Conservation (phyloP, 2,888 invertebrate genomes). For the Agrotis ipsilon region DNA sequence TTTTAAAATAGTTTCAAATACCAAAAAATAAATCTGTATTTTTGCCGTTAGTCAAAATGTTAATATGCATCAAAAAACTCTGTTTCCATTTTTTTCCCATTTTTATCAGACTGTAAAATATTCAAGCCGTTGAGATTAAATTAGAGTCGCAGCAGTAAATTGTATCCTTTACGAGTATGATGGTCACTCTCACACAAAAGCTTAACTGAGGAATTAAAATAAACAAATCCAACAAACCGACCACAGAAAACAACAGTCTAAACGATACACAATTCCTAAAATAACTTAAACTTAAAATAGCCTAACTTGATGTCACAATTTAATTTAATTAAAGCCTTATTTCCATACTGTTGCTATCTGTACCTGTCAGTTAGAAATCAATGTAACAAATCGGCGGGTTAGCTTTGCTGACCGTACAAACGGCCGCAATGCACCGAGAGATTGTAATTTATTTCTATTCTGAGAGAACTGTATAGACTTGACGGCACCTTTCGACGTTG, state of each 20-base stretch:
- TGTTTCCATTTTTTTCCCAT: no score
- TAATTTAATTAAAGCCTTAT: constrained; percentile 19
- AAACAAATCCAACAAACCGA: neutral
- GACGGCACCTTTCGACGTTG: constrained; percentile 58
- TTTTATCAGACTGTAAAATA: neutral
- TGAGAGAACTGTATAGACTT: constrained; percentile 72
- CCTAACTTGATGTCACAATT: constrained; percentile 10
- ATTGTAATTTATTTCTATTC: constrained; percentile 85
- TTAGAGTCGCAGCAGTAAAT: no score
- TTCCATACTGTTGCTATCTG: constrained; percentile 67
- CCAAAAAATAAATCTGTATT: neutral
- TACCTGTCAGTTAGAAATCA: constrained; percentile 82
- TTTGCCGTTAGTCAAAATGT: neutral
- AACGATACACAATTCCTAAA: neutral
- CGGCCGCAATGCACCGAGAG: constrained; percentile 72
- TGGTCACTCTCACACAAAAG: no score
- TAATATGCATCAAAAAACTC: neutral
- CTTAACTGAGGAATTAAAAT: neutral
- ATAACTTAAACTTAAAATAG: constrained; percentile 15
- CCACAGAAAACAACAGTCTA: constrained; percentile 5
- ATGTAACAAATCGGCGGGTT: constrained; percentile 83
- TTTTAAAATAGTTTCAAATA: neutral
- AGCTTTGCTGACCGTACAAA: constrained; percentile 80
- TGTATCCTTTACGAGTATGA: no score
- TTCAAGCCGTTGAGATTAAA: neutral